Conservation (phyloP, 2,888 invertebrate genomes). For the Heliconius ethilla region DNA sequence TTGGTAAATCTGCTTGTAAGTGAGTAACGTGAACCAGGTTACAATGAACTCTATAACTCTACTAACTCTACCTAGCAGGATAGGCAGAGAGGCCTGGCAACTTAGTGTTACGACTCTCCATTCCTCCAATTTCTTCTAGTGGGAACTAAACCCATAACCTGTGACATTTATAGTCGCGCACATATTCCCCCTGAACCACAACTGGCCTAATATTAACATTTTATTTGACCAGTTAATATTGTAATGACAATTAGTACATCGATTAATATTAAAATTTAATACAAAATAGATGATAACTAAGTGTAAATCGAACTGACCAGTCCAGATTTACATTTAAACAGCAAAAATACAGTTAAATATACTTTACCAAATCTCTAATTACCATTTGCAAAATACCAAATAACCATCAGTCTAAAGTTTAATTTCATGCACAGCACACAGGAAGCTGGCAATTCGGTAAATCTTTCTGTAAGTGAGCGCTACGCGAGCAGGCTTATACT, state of each 20-base stretch:
- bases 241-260: background rate
- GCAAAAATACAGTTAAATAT: background rate
- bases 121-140: no score
- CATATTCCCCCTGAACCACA: no score
- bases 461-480: conserved; percentile 50
- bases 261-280: background rate
- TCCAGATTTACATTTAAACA: no score
- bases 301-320: no score
- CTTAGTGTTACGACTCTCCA: no score
- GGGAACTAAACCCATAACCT: no score
- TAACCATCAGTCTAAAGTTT: conserved; percentile 3
- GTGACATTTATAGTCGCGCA: no score
- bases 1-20: no score
- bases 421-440: conserved; percentile 30
- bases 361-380: background rate
- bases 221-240: background rate
- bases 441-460: conserved; percentile 47
- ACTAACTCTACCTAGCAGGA: no score
- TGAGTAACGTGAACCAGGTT: background rate
- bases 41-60: background rate
- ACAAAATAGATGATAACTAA: conserved; percentile 14
- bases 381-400: conserved; percentile 1
- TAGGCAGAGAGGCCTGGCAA: no score
- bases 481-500: conserved; percentile 47
- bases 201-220: no score